phyloP scores from a whole-genome alignment of 1,140 invertebrate species.

The Lucilia sericata region DNA sequence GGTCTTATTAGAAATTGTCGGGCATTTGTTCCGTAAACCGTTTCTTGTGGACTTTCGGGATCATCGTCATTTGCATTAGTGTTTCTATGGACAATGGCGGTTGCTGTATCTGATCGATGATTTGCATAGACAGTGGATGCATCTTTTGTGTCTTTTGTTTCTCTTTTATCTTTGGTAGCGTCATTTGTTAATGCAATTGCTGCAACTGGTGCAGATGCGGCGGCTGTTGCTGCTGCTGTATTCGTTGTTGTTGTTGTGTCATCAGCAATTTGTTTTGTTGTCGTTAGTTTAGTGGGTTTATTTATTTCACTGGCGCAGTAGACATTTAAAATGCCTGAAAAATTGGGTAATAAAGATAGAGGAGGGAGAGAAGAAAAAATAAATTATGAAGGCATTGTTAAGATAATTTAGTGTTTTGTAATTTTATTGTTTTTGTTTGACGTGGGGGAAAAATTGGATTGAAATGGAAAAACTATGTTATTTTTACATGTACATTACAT shows the following conservation, averaged over 20 bases:
- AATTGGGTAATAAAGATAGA: slow-evolving; percentile 1
- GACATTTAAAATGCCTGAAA: slow-evolving; percentile 45
- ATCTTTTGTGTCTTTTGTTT: slow-evolving; percentile 60
- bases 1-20: slow-evolving; percentile 65
- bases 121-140: slow-evolving; percentile 60
- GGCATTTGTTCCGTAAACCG: slow-evolving; percentile 62
- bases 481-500: no score
- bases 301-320: slow-evolving; percentile 10
- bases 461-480: no score
- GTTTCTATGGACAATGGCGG: background rate
- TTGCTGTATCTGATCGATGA: slow-evolving; percentile 54
- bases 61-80: slow-evolving; percentile 51
- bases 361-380: background rate
- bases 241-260: slow-evolving; percentile 33
- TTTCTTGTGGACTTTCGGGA: slow-evolving; percentile 64
- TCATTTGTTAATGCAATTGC: slow-evolving; percentile 34
- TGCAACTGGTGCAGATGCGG: slow-evolving; percentile 1
- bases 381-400: background rate
- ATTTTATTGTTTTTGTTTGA: background rate
- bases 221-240: background rate
- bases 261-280: slow-evolving; percentile 39
- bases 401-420: background rate
- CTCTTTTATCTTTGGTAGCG: slow-evolving; percentile 59
- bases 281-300: slow-evolving; percentile 32
- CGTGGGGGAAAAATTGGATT: background rate